Conservation (phyloP, 2,888 invertebrate species). For the Ceratothoa steindachneri region DNA sequence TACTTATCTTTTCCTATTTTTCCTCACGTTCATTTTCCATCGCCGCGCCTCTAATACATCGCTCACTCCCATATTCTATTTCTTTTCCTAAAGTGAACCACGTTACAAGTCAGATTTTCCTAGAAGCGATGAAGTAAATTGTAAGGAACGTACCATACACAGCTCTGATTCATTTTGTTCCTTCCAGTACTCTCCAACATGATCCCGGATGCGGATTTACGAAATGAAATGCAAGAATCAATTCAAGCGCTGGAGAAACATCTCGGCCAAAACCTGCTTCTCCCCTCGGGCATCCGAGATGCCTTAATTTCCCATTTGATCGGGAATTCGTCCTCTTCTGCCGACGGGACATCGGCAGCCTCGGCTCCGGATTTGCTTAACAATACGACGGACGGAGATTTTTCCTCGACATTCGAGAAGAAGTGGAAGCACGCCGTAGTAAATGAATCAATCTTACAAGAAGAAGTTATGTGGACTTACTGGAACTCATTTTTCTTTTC, state of each 20-base stretch:
- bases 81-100: no score
- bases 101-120: no score
- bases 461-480: slow-evolving; percentile 20
- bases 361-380: neutral
- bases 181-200: no score
- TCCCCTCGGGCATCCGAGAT: neutral
- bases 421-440: neutral
- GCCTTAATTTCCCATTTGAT: neutral
- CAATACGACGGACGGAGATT: neutral
- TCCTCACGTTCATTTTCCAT: no score
- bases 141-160: no score
- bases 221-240: neutral
- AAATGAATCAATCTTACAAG: neutral
- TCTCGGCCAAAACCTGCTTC: neutral
- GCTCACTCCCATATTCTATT: no score
- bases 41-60: no score
- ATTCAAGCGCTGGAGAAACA: neutral
- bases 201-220: neutral
- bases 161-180: no score
- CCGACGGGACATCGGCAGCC: no score
- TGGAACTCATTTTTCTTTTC: slow-evolving; percentile 47
- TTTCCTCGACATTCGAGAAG: neutral
- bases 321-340: neutral
- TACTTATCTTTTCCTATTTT: no score
- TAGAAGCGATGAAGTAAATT: no score